These are phyloP conservation scores for Coreoperca whiteheadi DNA, from an alignment of 2,113 vertebrate species.

Conservation along the genomic window DNA sequence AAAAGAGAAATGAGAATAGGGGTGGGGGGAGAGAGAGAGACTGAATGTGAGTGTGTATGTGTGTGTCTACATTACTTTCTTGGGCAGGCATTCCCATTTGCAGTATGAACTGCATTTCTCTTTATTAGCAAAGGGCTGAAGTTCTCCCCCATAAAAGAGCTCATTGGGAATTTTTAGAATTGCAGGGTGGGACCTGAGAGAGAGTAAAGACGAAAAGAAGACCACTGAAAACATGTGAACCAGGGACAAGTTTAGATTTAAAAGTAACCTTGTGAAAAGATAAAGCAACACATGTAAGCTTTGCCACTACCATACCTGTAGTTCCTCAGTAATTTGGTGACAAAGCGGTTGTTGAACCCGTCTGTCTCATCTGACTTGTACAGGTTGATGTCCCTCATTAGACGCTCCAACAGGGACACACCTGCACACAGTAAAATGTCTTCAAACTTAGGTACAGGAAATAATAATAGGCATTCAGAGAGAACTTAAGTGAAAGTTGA, in stretches of 20 bases:
- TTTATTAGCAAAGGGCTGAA: constrained; percentile 72
- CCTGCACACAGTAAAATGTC: constrained; percentile 66
- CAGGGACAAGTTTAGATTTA: neutral
- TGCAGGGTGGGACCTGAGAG: constrained; percentile 87
- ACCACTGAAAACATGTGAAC: neutral
- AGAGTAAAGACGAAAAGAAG: neutral
- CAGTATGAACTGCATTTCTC: constrained; percentile 79
- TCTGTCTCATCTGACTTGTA: constrained; percentile 80
- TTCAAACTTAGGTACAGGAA: neutral
- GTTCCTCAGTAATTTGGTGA: constrained; percentile 91
- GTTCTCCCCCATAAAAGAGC: constrained; percentile 90
- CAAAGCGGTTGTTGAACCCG: constrained; percentile 81
- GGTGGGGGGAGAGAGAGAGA: neutral
- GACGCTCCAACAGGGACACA: constrained; percentile 89
- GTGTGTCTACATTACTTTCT: constrained; percentile 72
- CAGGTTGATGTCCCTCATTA: constrained; percentile 85
- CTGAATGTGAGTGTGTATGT: neutral
- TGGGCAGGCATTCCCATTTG: constrained; percentile 86
- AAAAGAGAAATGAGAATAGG: neutral
- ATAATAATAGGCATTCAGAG: neutral
- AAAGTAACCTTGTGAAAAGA: neutral
- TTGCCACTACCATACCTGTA: constrained; percentile 85
- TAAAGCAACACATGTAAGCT: neutral
- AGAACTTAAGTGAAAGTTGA: neutral
- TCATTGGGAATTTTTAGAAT: constrained; percentile 89